These are phyloP conservation scores for Drosophila kikkawai DNA, from an alignment of 1,140 invertebrate genomes.

Conservation along the genomic window DNA sequence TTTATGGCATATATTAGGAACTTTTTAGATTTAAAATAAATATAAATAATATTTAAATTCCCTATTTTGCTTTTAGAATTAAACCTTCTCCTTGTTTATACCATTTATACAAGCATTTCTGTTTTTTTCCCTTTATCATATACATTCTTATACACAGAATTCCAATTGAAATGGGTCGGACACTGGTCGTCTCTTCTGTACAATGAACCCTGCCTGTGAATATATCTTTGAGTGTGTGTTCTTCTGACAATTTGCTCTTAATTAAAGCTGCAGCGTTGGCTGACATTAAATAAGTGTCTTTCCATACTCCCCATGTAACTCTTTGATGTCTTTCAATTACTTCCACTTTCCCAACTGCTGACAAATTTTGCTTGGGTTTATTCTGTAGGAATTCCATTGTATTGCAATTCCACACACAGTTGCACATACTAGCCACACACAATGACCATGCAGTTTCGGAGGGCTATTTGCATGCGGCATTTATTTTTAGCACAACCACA, in stretches of 20 bases:
- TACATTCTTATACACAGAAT: not conserved
- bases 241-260: constrained; percentile 25
- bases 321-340: constrained; percentile 35
- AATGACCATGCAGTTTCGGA: constrained; percentile 39
- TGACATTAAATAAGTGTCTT: constrained; percentile 22
- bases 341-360: constrained; percentile 27
- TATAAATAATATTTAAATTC: not conserved
- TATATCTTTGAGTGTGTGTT: not conserved
- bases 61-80: not conserved
- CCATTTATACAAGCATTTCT: no score
- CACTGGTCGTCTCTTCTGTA: constrained; percentile 3
- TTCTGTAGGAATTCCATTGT: constrained; percentile 43
- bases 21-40: not conserved
- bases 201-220: constrained; percentile 31
- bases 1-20: not conserved
- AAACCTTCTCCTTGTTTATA: not conserved
- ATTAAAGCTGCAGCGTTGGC: constrained; percentile 32
- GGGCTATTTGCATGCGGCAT: constrained; percentile 41
- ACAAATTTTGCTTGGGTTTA: constrained; percentile 29
- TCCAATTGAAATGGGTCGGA: constrained; percentile 25
- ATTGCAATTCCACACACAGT: constrained; percentile 1
- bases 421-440: not conserved
- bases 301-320: constrained; percentile 31
- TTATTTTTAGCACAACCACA: constrained; percentile 34
- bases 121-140: not conserved